A percentile compares a stretch with the other conserved stretches of the same genome.
Conservation (phyloP, 2,888 invertebrate genomes). For the Mystacides longicornis region DNA sequence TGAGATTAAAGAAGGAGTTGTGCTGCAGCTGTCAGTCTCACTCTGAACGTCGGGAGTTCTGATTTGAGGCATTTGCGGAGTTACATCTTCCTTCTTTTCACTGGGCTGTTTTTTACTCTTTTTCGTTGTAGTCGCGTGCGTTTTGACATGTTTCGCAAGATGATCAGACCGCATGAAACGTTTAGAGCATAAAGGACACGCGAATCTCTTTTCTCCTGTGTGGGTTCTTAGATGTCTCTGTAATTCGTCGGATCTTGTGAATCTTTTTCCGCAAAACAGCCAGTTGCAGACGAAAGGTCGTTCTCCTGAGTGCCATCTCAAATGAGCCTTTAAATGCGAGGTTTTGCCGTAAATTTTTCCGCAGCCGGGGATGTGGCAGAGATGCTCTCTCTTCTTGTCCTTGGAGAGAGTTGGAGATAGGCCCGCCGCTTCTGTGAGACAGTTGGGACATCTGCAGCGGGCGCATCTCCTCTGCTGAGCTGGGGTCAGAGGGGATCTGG, state of each 20-base stretch:
- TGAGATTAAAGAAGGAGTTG: constrained; percentile 10
- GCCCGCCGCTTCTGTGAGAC: constrained; percentile 69
- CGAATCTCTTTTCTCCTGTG: constrained; percentile 83
- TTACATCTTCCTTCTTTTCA: constrained; percentile 36
- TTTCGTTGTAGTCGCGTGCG: constrained; percentile 62
- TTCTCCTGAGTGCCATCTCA: constrained; percentile 91
- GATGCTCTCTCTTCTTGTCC: constrained; percentile 69
- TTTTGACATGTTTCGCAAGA: constrained; percentile 87
- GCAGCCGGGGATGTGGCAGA: constrained; percentile 83
- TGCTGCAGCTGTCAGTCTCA: constrained; percentile 20
- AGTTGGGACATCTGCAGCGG: constrained; percentile 76
- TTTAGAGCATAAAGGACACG: constrained; percentile 80
- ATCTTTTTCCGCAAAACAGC: constrained; percentile 83
- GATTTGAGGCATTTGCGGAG: constrained; percentile 22
- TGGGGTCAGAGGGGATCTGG: constrained; percentile 39
- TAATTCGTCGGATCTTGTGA: constrained; percentile 87
- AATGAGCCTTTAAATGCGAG: constrained; percentile 86
- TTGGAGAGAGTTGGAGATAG: constrained; percentile 64
- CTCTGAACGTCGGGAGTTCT: constrained; percentile 20
- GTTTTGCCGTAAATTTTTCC: constrained; percentile 87
- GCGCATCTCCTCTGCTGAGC: constrained; percentile 57
- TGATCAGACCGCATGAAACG: constrained; percentile 91
- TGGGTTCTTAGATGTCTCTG: constrained; percentile 85
- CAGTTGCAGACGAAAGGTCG: constrained; percentile 85
- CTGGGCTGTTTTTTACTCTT: constrained; percentile 38